Percentiles rank a stretch among this genome's conserved stretches.
Conservation (phyloP, 2,888 invertebrate species). For the Tanytarsus gracilentus region DNA sequence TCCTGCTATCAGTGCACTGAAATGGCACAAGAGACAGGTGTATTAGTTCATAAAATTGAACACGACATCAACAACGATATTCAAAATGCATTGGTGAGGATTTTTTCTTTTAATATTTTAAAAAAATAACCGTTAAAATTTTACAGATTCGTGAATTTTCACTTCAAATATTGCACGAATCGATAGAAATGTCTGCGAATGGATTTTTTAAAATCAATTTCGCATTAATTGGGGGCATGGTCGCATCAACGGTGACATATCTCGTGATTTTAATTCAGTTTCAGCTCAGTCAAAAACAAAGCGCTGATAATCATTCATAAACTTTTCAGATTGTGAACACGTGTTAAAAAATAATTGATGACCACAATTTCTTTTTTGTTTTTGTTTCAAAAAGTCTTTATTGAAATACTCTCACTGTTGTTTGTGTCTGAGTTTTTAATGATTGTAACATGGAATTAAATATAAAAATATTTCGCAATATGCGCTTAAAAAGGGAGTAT, state of each 20-base stretch:
- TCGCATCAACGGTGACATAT: slow-evolving; percentile 39
- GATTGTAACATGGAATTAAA: slow-evolving; percentile 14
- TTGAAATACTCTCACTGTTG: slow-evolving; percentile 14
- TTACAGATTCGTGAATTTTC: slow-evolving; percentile 37
- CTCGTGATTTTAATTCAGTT: slow-evolving; percentile 41
- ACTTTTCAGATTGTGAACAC: not conserved
- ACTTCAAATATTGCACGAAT: slow-evolving; percentile 40
- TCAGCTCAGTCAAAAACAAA: slow-evolving; percentile 36
- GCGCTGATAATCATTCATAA: not conserved
- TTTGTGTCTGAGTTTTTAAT: not conserved
- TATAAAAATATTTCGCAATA: no score
- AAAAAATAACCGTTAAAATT: not conserved
- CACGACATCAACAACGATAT: slow-evolving; percentile 37
- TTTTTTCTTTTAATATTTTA: not conserved
- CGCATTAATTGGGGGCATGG: slow-evolving; percentile 39
- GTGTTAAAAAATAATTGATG: not conserved
- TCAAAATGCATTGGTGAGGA: slow-evolving; percentile 37
- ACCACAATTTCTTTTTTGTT: not conserved
- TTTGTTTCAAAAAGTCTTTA: slow-evolving; percentile 12
- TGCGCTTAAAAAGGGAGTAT: no score
- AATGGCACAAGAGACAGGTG: slow-evolving; percentile 40
- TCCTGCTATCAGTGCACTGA: slow-evolving; percentile 35
- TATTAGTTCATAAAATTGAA: slow-evolving; percentile 38
- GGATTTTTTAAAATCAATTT: slow-evolving; percentile 41
- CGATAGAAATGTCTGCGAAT: slow-evolving; percentile 39